These are phyloP conservation scores for Paracanthobrama guichenoti DNA, from an alignment of 2,113 vertebrate species.

Conservation along the genomic window DNA sequence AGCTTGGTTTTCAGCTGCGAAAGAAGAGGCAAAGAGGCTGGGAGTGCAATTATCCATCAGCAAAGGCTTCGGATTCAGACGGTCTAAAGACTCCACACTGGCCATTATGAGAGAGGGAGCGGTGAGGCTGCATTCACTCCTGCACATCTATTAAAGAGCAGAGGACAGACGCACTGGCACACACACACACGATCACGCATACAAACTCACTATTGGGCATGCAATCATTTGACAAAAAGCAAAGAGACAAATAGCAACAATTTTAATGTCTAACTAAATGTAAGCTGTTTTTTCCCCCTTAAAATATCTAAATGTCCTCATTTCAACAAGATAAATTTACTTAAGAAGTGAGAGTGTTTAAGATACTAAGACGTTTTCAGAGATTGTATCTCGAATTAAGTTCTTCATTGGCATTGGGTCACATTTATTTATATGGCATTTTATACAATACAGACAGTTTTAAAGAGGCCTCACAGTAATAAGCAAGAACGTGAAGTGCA, in stretches of 20 bases:
- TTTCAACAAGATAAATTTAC: neutral
- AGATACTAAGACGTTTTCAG: neutral
- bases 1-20: slow-evolving; percentile 99
- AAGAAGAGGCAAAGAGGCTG: slow-evolving; percentile 94
- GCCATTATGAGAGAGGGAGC: slow-evolving; percentile 87
- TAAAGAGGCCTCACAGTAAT: no score
- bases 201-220: neutral
- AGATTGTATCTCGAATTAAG: neutral
- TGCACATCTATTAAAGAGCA: slow-evolving; percentile 83
- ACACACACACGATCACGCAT: slow-evolving; percentile 60
- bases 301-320: neutral
- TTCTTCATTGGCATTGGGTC: neutral
- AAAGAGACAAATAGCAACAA: neutral
- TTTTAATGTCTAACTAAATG: neutral
- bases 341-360: neutral
- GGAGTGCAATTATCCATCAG: slow-evolving; percentile 99
- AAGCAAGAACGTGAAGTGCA: no score
- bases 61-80: slow-evolving; percentile 96
- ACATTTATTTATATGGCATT: neutral
- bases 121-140: slow-evolving; percentile 86
- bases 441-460: neutral
- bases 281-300: neutral
- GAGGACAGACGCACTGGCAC: slow-evolving; percentile 64
- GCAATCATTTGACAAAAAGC: slow-evolving; percentile 4
- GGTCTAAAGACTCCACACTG: slow-evolving; percentile 91